A percentile compares a stretch with the other conserved stretches of the same genome.
These are phyloP conservation scores for Nannobrachium achirus DNA, from an alignment of 2,113 vertebrate genomes.

Conservation along the genomic window DNA sequence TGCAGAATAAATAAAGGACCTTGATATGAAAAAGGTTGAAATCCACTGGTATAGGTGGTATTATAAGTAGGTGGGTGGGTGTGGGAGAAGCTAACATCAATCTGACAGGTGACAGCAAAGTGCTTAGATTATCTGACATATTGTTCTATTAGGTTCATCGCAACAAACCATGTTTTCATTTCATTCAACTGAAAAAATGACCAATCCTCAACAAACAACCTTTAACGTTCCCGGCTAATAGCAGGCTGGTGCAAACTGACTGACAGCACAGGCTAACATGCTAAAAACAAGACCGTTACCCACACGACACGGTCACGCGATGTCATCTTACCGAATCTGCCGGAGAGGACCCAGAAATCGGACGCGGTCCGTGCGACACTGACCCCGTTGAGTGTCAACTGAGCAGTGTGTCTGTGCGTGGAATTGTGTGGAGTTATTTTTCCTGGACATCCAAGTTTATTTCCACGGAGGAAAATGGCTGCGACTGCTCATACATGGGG, in stretches of 20 bases:
- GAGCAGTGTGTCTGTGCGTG: background rate
- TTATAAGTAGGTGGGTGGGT: conserved; percentile 27
- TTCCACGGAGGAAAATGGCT: conserved; percentile 82
- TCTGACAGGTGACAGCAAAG: conserved; percentile 66
- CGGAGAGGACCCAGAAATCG: background rate
- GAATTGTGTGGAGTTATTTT: conserved; percentile 5
- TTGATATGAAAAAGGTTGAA: too few relatives aligned
- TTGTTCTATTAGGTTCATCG: background rate
- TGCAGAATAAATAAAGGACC: too few relatives aligned
- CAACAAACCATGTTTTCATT: background rate
- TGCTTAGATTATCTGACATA: too few relatives aligned
- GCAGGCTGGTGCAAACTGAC: conserved; percentile 5
- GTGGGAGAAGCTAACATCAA: conserved; percentile 49
- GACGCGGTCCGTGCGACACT: conserved; percentile 13
- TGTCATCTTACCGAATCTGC: conserved; percentile 55
- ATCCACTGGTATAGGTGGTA: too few relatives aligned
- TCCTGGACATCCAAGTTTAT: conserved; percentile 75
- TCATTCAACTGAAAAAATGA: conserved; percentile 17
- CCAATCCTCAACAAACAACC: conserved; percentile 52
- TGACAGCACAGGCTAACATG: conserved; percentile 51
- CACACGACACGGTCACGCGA: conserved; percentile 3
- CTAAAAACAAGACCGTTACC: conserved; percentile 70
- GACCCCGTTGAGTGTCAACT: conserved; percentile 23
- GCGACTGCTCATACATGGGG: conserved; percentile 71
- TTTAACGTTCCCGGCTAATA: conserved; percentile 54